Evolutionary conservation across 2,797 vertebrate species (phyloP).

Genomic region (Borostomias antarcticus): DNA sequence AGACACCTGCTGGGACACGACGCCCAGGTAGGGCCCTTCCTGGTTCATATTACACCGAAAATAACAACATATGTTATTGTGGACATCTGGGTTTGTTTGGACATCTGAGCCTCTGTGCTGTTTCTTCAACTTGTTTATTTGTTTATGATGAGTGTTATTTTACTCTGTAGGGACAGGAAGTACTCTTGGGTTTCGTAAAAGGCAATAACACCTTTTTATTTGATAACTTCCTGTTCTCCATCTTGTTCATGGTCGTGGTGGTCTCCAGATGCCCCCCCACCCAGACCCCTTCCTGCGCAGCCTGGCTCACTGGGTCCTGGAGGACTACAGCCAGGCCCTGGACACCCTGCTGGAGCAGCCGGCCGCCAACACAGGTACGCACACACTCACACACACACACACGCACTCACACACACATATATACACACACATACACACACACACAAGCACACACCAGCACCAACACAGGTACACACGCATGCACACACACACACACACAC

Average conservation of each 20-base stretch:
- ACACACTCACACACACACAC: background rate
- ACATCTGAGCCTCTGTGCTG: too few species aligned
- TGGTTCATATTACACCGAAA: too few species aligned
- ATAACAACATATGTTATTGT: too few species aligned
- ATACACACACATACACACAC: background rate
- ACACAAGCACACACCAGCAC: background rate
- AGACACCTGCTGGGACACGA: constrained; percentile 87
- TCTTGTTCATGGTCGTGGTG: too few species aligned
- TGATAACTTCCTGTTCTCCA: too few species aligned
- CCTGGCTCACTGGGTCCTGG: constrained; percentile 96
- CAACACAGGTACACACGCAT: background rate
- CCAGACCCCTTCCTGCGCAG: constrained; percentile 92
- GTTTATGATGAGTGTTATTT: too few species aligned
- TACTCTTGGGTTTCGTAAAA: constrained; percentile 13
- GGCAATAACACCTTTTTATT: background rate
- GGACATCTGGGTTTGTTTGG: too few species aligned
- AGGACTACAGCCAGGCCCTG: constrained; percentile 90
- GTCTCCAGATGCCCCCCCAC: constrained; percentile 72
- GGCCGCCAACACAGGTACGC: constrained; percentile 22
- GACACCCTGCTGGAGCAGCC: constrained; percentile 90
- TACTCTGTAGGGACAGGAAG: too few species aligned
- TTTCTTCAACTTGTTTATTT: too few species aligned
- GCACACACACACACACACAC: too few species aligned
- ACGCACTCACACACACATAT: background rate
- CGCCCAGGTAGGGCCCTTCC: constrained; percentile 72